These are phyloP conservation scores for Suillia variegata DNA, from an alignment of 2,888 invertebrate species.

Conservation along the genomic window DNA sequence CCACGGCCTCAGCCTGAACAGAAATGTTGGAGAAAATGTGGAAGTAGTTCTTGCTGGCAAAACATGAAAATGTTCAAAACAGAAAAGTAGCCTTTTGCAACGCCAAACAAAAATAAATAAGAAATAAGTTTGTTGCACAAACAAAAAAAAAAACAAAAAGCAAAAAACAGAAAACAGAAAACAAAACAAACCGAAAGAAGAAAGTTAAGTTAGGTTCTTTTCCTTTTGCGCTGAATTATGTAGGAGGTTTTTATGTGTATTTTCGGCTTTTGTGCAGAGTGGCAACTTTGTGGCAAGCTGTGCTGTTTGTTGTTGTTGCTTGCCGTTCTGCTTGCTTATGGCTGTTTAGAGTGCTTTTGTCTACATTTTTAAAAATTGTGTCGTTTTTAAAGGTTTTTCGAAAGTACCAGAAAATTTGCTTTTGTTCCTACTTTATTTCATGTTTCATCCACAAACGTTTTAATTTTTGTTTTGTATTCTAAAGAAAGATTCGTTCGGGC, in stretches of 20 bases:
- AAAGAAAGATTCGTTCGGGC: no score
- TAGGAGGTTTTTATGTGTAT: constrained; percentile 1
- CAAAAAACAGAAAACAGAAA: background rate
- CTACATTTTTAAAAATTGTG: background rate
- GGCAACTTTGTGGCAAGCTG: background rate
- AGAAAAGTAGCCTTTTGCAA: constrained; percentile 28
- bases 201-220: constrained; percentile 43
- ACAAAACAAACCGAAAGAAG: constrained; percentile 31
- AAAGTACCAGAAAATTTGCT: background rate
- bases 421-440: background rate
- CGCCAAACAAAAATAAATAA: background rate
- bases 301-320: constrained; percentile 12
- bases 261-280: background rate
- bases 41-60: background rate
- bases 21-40: no score
- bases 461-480: no score
- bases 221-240: constrained; percentile 1
- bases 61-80: background rate
- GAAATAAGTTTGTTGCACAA: background rate
- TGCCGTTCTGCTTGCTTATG: constrained; percentile 18
- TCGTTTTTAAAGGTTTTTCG: background rate
- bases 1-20: no score
- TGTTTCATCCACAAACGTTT: no score
- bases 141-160: background rate
- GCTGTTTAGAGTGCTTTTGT: constrained; percentile 1